Percentiles rank a stretch among this genome's conserved stretches.
Evolutionary conservation across 2,113 vertebrate genomes (phyloP).

Genomic region (Deroptyus accipitrinus): DNA sequence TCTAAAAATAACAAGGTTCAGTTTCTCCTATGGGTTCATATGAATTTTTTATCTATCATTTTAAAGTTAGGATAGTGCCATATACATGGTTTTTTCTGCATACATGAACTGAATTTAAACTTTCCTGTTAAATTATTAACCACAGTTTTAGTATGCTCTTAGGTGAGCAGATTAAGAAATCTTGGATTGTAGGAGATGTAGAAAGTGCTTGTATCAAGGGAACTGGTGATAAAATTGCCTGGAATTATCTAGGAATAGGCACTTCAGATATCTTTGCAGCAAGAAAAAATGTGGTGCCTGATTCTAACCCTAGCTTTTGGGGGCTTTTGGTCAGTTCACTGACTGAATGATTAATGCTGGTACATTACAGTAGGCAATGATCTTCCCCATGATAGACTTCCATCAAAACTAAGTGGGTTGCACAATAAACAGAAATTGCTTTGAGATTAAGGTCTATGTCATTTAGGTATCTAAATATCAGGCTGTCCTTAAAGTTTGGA

Average conservation of each 20-base stretch:
- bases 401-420: background rate
- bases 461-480: background rate
- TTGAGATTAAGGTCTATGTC: background rate
- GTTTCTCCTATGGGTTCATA: constrained; percentile 36
- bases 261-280: background rate
- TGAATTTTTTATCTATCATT: constrained; percentile 70
- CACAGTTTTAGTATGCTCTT: background rate
- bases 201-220: background rate
- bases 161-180: constrained; percentile 51
- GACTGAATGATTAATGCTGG: background rate
- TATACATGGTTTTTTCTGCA: constrained; percentile 11
- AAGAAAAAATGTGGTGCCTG: background rate
- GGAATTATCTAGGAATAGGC: background rate
- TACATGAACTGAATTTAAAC: constrained; percentile 57
- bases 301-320: background rate
- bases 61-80: constrained; percentile 44
- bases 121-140: constrained; percentile 66
- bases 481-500: background rate
- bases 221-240: background rate
- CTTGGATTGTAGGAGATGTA: background rate
- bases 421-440: background rate
- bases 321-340: background rate
- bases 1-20: constrained; percentile 46
- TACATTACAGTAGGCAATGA: background rate
- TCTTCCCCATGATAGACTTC: background rate